phyloP scores from a whole-genome alignment of 2,888 invertebrate species.

The Cancer borealis region DNA sequence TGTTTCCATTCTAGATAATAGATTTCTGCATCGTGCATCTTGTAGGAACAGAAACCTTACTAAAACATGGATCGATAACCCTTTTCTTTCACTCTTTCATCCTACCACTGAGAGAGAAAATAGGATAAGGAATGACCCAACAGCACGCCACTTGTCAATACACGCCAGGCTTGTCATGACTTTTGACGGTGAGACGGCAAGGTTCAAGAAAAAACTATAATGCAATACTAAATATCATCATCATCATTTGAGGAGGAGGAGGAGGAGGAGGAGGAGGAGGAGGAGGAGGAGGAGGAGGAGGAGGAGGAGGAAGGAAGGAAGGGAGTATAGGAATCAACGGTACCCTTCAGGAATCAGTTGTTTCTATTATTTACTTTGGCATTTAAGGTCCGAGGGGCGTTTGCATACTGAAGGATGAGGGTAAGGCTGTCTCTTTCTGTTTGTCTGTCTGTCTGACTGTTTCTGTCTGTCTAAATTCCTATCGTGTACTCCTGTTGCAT shows the following conservation, averaged over 20 bases:
- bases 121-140: background rate
- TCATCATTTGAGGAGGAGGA: background rate
- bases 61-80: background rate
- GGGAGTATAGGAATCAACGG: background rate
- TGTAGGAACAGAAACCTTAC: background rate
- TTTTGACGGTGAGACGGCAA: background rate
- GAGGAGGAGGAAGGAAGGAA: background rate
- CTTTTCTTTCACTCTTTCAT: background rate
- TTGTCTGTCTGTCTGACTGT: background rate
- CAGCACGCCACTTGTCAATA: background rate
- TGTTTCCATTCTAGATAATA: background rate
- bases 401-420: background rate
- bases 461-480: background rate
- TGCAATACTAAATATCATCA: background rate
- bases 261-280: slow-evolving; percentile 11
- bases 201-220: background rate
- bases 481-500: background rate
- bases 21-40: background rate
- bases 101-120: background rate
- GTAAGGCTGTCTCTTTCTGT: background rate
- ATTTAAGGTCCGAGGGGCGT: slow-evolving; percentile 15
- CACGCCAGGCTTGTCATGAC: background rate
- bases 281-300: slow-evolving; percentile 20
- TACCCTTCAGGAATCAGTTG: background rate
- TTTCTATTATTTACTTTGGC: background rate